Percentiles rank a stretch among this genome's conserved stretches.
phyloP scores from a whole-genome alignment of 2,797 vertebrate genomes.

The Acanthurus tractus region DNA sequence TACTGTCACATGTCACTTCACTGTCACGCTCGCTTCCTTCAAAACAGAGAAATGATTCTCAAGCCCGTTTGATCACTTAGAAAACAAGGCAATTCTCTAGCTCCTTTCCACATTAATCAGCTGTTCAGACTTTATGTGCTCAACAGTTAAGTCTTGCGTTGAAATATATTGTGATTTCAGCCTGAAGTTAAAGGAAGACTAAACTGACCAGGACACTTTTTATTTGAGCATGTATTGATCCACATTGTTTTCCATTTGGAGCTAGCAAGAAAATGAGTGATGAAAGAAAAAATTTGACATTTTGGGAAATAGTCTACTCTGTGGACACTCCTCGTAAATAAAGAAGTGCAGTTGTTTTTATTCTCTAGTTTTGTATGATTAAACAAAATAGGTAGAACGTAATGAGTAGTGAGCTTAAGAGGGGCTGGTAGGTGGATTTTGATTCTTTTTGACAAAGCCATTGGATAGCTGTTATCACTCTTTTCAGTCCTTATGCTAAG shows the following conservation, averaged over 20 bases:
- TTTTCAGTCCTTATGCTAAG: not conserved
- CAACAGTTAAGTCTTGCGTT: not conserved
- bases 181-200: not conserved
- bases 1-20: not conserved
- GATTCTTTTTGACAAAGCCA: too few species aligned
- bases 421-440: too few species aligned
- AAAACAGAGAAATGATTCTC: not conserved
- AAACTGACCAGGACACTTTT: not conserved
- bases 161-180: not conserved
- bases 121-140: not conserved
- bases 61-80: not conserved
- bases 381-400: too few species aligned
- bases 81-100: not conserved
- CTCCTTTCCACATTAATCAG: not conserved
- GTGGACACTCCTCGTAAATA: not conserved
- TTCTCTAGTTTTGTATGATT: too few species aligned
- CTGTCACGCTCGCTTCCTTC: not conserved
- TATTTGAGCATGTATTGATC: constrained; percentile 7
- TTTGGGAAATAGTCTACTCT: not conserved
- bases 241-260: not conserved
- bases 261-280: too few species aligned
- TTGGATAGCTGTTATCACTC: too few species aligned
- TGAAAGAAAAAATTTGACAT: not conserved
- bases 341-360: not conserved
- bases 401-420: too few species aligned